Conservation (phyloP, 2,888 invertebrate species). For the Pheosia tremula region DNA sequence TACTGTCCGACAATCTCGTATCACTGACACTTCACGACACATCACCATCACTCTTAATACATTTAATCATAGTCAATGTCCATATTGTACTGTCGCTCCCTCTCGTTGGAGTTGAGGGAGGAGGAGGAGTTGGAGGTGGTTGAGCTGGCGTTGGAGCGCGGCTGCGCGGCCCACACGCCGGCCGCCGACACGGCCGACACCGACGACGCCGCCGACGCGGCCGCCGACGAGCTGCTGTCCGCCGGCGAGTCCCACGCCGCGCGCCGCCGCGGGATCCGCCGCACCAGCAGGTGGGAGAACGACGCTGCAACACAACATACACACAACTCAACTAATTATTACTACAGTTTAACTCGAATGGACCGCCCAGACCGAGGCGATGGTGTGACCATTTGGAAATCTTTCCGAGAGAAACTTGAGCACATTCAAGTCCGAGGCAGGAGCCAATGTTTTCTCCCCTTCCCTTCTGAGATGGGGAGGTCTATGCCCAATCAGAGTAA, state of each 20-base stretch:
- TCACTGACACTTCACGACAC: conserved; percentile 30
- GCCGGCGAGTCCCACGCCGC: conserved; percentile 19
- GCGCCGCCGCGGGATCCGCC: conserved; percentile 36
- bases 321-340: neutral
- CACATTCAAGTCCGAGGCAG: too few relatives aligned
- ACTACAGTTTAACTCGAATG: too few relatives aligned
- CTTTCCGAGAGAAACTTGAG: too few relatives aligned
- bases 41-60: conserved; percentile 8
- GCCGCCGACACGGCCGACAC: conserved; percentile 37
- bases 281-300: conserved; percentile 50
- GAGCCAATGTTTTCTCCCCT: too few relatives aligned
- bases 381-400: too few relatives aligned
- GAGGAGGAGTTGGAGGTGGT: conserved; percentile 42
- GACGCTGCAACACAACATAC: conserved; percentile 33
- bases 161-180: conserved; percentile 49
- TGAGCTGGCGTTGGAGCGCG: conserved; percentile 35
- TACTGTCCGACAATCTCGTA: conserved; percentile 28
- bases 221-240: conserved; percentile 23
- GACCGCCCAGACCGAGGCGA: too few relatives aligned
- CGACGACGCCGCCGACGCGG: conserved; percentile 29
- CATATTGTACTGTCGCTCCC: conserved; percentile 71
- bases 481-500: too few relatives aligned
- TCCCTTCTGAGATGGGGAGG: too few relatives aligned
- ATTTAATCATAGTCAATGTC: conserved; percentile 77
- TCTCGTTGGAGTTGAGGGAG: conserved; percentile 49